Evolutionary conservation across 2,797 vertebrate genomes (phyloP).

Genomic region (Okamejei kenojei): DNA sequence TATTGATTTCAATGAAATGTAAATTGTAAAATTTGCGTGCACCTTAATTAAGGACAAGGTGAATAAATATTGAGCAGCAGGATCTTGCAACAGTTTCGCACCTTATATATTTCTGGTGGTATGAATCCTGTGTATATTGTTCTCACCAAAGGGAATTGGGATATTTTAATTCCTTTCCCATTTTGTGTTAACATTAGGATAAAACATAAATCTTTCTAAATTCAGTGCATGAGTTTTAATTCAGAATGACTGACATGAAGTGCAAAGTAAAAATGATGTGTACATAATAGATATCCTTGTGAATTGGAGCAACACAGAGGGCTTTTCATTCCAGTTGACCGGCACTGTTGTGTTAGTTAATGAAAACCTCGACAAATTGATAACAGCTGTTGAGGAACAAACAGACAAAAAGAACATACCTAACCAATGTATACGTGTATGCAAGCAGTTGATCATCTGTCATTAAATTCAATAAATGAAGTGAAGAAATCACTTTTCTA

Average conservation of each 20-base stretch:
- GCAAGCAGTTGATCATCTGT: not conserved
- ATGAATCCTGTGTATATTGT: too few species aligned
- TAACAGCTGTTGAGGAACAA: not conserved
- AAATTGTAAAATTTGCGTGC: not conserved
- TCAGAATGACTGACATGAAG: too few species aligned
- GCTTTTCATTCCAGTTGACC: not conserved
- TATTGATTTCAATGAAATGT: not conserved
- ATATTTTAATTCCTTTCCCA: too few species aligned
- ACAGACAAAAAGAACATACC: not conserved
- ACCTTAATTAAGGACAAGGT: not conserved
- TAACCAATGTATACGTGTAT: too few species aligned
- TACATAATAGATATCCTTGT: not conserved
- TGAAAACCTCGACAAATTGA: not conserved
- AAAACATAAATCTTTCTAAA: not conserved
- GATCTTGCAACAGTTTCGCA: not conserved
- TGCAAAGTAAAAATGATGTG: not conserved
- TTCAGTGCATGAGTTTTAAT: not conserved
- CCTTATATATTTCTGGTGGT: not conserved
- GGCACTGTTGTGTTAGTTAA: not conserved
- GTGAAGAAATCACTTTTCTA: not conserved
- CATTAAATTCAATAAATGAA: not conserved
- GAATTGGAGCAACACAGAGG: not conserved
- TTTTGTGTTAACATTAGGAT: not conserved
- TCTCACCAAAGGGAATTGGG: not conserved
- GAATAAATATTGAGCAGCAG: not conserved